phyloP scores from a whole-genome alignment of 2,888 invertebrate genomes.

The Lasioglossum malachurum region DNA sequence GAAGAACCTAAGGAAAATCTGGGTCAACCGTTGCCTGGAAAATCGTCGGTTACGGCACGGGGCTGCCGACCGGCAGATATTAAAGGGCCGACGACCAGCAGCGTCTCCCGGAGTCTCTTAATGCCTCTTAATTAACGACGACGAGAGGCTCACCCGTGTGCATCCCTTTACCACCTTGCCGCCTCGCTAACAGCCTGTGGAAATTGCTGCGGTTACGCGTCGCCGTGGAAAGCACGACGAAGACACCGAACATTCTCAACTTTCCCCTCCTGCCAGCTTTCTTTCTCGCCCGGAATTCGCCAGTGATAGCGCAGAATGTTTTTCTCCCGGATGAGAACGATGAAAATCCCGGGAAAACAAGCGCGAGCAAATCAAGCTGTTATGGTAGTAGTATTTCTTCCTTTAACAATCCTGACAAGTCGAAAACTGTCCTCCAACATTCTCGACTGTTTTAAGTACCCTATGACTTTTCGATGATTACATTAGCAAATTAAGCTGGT shows the following conservation, averaged over 20 bases:
- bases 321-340: background rate
- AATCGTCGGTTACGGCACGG: conserved; percentile 64
- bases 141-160: conserved; percentile 61
- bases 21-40: conserved; percentile 66
- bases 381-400: no score
- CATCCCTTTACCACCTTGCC: conserved; percentile 64
- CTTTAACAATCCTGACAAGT: no score
- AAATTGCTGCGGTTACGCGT: conserved; percentile 66
- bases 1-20: conserved; percentile 59
- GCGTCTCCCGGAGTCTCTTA: conserved; percentile 72
- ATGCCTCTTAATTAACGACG: conserved; percentile 76
- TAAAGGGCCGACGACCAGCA: conserved; percentile 66
- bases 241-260: background rate
- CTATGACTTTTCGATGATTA: background rate
- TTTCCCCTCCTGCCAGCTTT: background rate
- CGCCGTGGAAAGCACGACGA: conserved; percentile 12
- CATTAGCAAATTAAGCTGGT: background rate
- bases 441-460: no score
- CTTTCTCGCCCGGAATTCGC: background rate
- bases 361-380: no score
- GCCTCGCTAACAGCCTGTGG: conserved; percentile 64
- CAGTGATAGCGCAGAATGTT: background rate
- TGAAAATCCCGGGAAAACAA: background rate
- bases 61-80: conserved; percentile 67
- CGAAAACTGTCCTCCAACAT: background rate